Percentiles rank a stretch among this genome's conserved stretches.
These are phyloP conservation scores for Petrosia ficiformis DNA, from an alignment of 37 sponge, comb jelly and placozoan genomes.

Conservation along the genomic window DNA sequence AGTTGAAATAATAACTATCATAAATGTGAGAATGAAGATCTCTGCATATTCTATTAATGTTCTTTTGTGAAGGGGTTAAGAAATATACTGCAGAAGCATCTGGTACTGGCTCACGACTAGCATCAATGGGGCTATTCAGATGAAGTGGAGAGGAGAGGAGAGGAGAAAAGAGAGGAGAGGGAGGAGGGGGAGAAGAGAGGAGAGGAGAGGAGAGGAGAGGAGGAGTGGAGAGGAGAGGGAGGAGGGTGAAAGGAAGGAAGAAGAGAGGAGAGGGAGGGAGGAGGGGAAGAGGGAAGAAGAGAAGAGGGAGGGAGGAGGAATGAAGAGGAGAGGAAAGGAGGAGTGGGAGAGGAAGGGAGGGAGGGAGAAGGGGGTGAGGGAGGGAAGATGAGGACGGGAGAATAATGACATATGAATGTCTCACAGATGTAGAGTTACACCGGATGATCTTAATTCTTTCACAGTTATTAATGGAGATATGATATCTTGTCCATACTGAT, in stretches of 20 bases:
- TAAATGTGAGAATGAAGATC: constrained; percentile 84
- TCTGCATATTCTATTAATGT: constrained; percentile 78
- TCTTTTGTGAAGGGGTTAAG: constrained; percentile 74
- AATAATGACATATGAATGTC: background rate
- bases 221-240: background rate
- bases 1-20: constrained; percentile 85
- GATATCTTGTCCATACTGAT: constrained; percentile 94
- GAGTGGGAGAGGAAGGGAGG: no score
- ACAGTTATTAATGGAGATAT: constrained; percentile 95
- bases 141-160: background rate
- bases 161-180: background rate
- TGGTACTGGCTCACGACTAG: constrained; percentile 78
- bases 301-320: background rate
- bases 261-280: background rate
- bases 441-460: constrained; percentile 81
- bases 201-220: no score
- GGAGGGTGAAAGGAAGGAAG: background rate
- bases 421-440: constrained; percentile 94
- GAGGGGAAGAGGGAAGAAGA: background rate
- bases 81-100: constrained; percentile 96
- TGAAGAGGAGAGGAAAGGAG: no score
- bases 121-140: constrained; percentile 23
- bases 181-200: no score
- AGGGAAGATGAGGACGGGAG: background rate
- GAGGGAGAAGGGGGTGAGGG: background rate